These are phyloP conservation scores for Epizoanthus scotinus DNA, from an alignment of 92 coral and sea anemone species.

Conservation along the genomic window DNA sequence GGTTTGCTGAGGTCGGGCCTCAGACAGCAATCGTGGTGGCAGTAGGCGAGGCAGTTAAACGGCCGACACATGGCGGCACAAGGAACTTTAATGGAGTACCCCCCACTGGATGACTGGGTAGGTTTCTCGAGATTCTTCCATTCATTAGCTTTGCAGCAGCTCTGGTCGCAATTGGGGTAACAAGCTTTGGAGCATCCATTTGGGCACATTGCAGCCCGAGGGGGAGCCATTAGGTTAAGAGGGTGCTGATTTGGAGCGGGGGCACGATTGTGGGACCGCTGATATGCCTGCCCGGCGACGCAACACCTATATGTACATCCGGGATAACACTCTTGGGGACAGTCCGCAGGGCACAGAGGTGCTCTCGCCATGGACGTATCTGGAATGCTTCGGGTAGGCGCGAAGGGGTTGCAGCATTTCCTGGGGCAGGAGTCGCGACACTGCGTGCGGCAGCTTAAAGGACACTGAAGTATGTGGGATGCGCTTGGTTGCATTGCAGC, in stretches of 20 bases:
- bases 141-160: constrained; percentile 61
- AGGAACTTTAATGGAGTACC: constrained; percentile 52
- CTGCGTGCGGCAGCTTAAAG: not conserved
- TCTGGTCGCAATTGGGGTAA: constrained; percentile 68
- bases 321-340: constrained; percentile 60
- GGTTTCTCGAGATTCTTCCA: not conserved
- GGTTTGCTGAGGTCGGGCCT: constrained; percentile 23
- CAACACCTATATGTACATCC: constrained; percentile 41
- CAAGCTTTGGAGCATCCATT: constrained; percentile 66
- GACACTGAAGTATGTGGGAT: no score
- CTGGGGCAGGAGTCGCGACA: not conserved
- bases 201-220: constrained; percentile 41
- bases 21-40: constrained; percentile 89
- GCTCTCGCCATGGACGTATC: constrained; percentile 44
- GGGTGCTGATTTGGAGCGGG: not conserved
- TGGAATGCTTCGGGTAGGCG: constrained; percentile 28
- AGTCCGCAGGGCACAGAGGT: constrained; percentile 57
- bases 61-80: constrained; percentile 82
- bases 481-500: not conserved
- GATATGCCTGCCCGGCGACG: constrained; percentile 14
- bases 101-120: not conserved
- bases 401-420: not conserved
- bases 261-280: not conserved
- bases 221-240: not conserved
- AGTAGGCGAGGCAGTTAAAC: constrained; percentile 76